These are phyloP conservation scores for Aradophagus sp. DNA, from an alignment of 1,140 invertebrate species.

Conservation along the genomic window DNA sequence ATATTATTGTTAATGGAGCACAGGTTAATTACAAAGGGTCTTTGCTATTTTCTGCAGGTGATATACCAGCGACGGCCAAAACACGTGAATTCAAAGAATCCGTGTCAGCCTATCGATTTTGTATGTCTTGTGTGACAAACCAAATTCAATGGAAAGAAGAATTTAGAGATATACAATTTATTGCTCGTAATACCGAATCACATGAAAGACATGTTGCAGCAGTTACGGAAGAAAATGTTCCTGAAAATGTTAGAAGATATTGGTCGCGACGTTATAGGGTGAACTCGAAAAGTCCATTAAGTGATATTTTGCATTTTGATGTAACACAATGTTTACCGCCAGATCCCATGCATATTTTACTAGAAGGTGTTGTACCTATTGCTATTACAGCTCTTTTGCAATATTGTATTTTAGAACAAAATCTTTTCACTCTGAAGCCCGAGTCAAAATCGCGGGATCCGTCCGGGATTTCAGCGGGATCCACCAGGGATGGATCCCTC, in stretches of 20 bases:
- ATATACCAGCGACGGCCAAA: conserved; percentile 41
- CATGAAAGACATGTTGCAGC: conserved; percentile 30
- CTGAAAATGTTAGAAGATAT: conserved; percentile 10
- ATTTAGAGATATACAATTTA: conserved; percentile 8
- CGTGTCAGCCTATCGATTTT: conserved; percentile 34
- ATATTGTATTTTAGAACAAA: conserved; percentile 19
- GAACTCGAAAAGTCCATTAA: conserved; percentile 32
- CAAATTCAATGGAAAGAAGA: conserved; percentile 6
- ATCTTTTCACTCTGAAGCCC: conserved; percentile 28
- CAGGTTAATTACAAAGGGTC: conserved; percentile 15
- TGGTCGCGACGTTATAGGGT: conserved; percentile 40
- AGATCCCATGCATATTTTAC: conserved; percentile 50
- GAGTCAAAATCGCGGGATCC: too few relatives aligned
- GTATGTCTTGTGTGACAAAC: conserved; percentile 13
- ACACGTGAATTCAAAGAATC: conserved; percentile 52
- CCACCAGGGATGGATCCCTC: too few relatives aligned
- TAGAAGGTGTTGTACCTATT: conserved; percentile 39
- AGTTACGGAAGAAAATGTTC: conserved; percentile 19
- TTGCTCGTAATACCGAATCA: conserved; percentile 8
- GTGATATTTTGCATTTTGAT: conserved; percentile 29
- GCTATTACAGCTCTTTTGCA: conserved; percentile 10
- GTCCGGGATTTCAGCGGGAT: too few relatives aligned
- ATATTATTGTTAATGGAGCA: conserved; percentile 1
- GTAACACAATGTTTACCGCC: conserved; percentile 49
- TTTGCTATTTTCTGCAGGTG: conserved; percentile 41